Evolutionary conservation across 1,140 invertebrate species (phyloP), one percentile per base, ranked within the genome.

Genomic region (Heliconius hermathena): DNA sequence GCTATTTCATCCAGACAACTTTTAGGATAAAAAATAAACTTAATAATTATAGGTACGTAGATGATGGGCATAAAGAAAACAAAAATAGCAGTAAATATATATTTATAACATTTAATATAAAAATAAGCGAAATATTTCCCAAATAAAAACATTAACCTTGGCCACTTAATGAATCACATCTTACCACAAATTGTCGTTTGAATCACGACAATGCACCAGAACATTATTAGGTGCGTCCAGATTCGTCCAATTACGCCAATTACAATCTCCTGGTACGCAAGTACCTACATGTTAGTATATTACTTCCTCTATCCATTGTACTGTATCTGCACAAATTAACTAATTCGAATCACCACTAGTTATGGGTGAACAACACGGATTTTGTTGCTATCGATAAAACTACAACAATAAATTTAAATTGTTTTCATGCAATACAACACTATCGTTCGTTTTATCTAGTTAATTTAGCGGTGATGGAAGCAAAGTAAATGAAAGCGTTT

Each of bases 201-300:
- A 94, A 93, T 93, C 88, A 93, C 90, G 86, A 92, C 92, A 94
- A 94, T 93, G 90, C 41, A 46, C 4, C 41, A 46, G 88, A 80
- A 81, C 90, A 88, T 92, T 93, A 93, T 94, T 94, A 93, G 93
- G 89, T 90, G 90, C 90, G 91, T 93, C 91, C 91, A 94, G 92
- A 94, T 94, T 93, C 88, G 89, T 87, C 88, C 93, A 94, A 93
- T 94, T 94, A 94, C 88, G 87, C 90, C 92, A 93, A 94, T 93
- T 94, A 93, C 91, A 92, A 91, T 90, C 88, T 89, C 88, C 90
- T 90, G 88, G 89, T 88, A 88, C 84, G 80, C 87, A 89, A 85
- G 82, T 89, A 89, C 52, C 52, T n/a, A 57, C 84, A 85, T 87
- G 80, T 80, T 77, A 83, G 81, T 87, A 84, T 90, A 92, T 93